phyloP scores from a whole-genome alignment of 2,888 invertebrate species.

The Epirrita christyi region DNA sequence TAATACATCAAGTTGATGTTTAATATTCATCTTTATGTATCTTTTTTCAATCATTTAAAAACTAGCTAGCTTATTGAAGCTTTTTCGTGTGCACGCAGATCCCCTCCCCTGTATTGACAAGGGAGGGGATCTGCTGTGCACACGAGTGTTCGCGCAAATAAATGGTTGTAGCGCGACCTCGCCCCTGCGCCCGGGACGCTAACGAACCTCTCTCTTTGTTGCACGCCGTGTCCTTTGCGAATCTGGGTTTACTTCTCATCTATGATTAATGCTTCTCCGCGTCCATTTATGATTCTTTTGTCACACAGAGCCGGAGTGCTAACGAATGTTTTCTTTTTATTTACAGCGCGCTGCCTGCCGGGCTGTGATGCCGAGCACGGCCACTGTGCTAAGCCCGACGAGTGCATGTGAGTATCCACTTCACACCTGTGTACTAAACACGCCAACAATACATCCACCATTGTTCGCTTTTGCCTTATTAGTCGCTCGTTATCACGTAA shows the following conservation, averaged over 20 bases:
- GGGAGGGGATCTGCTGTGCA: background rate
- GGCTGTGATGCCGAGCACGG: conserved; percentile 97
- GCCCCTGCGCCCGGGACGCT: conserved; percentile 67
- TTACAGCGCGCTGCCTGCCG: conserved; percentile 94
- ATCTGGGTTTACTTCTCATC: conserved; percentile 58
- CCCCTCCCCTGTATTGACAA: no score
- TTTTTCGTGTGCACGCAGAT: no score
- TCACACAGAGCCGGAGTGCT: conserved; percentile 63
- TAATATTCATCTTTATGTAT: conserved; percentile 53
- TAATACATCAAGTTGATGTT: conserved; percentile 56
- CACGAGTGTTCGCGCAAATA: conserved; percentile 55
- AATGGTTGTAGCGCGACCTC: conserved; percentile 72
- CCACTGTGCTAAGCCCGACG: conserved; percentile 95
- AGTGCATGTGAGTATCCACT: conserved; percentile 96
- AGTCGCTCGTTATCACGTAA: conserved; percentile 84
- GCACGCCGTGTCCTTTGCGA: conserved; percentile 60
- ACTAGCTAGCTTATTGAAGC: conserved; percentile 1
- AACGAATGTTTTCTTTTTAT: conserved; percentile 84
- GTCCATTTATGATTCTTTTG: conserved; percentile 54
- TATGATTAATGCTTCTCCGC: conserved; percentile 59
- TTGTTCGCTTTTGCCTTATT: conserved; percentile 64
- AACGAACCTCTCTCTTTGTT: conserved; percentile 77
- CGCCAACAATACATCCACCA: conserved; percentile 71
- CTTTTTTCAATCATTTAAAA: conserved; percentile 14
- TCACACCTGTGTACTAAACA: conserved; percentile 78